Evolutionary conservation across 2,888 invertebrate genomes (phyloP), one percentile per base, ranked within the genome.

Genomic region (Nemotelus nigrinus): DNA sequence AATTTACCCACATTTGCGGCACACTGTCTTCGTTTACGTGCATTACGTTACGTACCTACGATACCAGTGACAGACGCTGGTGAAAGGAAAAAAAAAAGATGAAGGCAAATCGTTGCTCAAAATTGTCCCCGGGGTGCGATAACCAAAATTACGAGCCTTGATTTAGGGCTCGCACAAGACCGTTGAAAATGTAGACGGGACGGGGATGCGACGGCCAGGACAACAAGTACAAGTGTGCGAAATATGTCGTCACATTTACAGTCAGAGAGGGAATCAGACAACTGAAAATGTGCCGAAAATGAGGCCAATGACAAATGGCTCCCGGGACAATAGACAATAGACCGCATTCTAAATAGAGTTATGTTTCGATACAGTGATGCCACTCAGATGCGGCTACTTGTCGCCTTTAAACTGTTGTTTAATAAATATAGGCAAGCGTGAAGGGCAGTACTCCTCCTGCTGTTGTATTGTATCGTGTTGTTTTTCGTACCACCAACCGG

Each of bases 81-180:
- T 10, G 57, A 71, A 57, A 10, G 43, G 10, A 8, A 41, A 50
- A 44, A 50, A 44, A 57, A 43, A 55, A 63, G 63, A 63, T 60
- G 74, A 79, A 50, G 71, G 78, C 79, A 79, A 79, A 79, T 79
- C 72, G 78, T 68, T 77, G 74, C 68, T 68, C 67, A 77, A 77
- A 79, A 76, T 64, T 65, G 55, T 82, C 84, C 81, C 84, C 64
- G 58, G 85, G 81, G 85, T 84, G 83, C 81, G 81, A 84, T 85
- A 82, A 81, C 77, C 75, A 82, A 85, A 85, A 85, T 85, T 83
- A 82, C 82, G 81, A 81, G 80, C 81, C 80, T 81, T 82, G 82
- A 82, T 82, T 82, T 82, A 81, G 78, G 80, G 80, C 79, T 80
- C 76, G 78, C 25, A 76, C 55, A 74, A 74, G 60, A 44, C 2